Conservation (phyloP, 1,140 invertebrate genomes). For the Drosophila baimaii region DNA sequence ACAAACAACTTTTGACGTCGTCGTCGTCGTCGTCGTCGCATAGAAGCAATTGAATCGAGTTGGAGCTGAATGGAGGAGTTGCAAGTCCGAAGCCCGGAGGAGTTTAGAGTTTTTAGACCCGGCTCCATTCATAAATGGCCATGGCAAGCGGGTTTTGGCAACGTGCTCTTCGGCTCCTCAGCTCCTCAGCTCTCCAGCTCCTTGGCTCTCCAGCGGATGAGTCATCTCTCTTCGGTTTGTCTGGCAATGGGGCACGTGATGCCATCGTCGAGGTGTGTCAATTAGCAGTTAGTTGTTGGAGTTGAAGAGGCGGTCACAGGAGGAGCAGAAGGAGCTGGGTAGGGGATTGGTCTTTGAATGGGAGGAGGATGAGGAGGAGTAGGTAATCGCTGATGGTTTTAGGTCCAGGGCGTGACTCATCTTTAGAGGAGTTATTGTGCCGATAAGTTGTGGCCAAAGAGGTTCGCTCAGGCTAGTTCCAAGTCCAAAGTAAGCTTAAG, state of each 20-base stretch:
- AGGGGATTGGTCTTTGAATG: too few relatives aligned
- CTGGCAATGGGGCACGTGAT: constrained; percentile 67
- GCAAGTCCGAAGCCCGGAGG: constrained; percentile 26
- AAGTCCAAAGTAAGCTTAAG: background rate
- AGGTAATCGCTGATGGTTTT: constrained; percentile 11
- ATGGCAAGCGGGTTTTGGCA: constrained; percentile 63
- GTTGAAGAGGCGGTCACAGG: constrained; percentile 42
- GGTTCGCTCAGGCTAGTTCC: background rate
- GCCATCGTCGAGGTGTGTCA: constrained; percentile 76
- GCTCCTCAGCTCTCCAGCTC: background rate
- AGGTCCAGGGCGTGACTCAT: constrained; percentile 58
- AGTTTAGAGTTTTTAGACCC: constrained; percentile 40
- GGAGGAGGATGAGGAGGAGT: constrained; percentile 20
- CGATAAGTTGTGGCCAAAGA: background rate
- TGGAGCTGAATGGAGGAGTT: constrained; percentile 42
- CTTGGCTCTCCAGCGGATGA: constrained; percentile 43
- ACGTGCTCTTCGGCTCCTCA: constrained; percentile 42
- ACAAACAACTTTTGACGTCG: constrained; percentile 58
- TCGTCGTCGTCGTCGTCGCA: constrained; percentile 26
- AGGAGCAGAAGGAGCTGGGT: constrained; percentile 7
- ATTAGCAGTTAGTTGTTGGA: constrained; percentile 76
- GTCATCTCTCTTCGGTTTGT: constrained; percentile 40
- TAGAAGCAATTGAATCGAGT: constrained; percentile 62
- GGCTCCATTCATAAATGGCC: constrained; percentile 74
- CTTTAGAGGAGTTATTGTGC: constrained; percentile 6